A percentile compares a stretch with the other conserved stretches of the same genome.
These are phyloP conservation scores for Tragelaphus imberbis DNA, from an alignment of 2,113 vertebrate species.

Conservation along the genomic window DNA sequence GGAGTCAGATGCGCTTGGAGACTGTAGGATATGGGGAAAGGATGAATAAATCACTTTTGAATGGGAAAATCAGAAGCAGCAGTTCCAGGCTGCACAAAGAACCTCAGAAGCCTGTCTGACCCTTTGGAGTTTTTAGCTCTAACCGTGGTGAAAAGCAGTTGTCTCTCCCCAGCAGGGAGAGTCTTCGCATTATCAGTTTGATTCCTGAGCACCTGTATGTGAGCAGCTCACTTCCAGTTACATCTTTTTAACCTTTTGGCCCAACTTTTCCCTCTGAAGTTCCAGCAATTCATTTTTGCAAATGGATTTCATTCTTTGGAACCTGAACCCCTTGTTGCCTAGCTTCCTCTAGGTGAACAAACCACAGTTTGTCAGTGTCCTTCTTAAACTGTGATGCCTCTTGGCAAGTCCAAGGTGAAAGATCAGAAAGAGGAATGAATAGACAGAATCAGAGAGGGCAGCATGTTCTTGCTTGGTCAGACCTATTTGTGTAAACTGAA, in stretches of 20 bases:
- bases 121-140: not conserved
- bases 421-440: not conserved
- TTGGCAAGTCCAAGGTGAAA: not conserved
- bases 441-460: not conserved
- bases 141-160: not conserved
- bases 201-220: not conserved
- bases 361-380: not conserved
- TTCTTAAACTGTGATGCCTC: not conserved
- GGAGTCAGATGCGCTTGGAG: rapidly evolving
- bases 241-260: not conserved
- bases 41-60: not conserved
- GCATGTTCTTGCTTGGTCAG: not conserved
- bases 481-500: not conserved
- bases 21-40: not conserved
- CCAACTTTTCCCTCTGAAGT: not conserved
- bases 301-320: not conserved
- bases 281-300: not conserved
- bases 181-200: not conserved
- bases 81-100: not conserved
- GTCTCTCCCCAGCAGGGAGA: not conserved
- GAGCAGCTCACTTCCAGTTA: not conserved
- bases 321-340: not conserved
- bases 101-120: not conserved
- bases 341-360: not conserved
- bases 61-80: not conserved